Conservation (phyloP, 1,140 invertebrate species). For the Danaus plexippus region DNA sequence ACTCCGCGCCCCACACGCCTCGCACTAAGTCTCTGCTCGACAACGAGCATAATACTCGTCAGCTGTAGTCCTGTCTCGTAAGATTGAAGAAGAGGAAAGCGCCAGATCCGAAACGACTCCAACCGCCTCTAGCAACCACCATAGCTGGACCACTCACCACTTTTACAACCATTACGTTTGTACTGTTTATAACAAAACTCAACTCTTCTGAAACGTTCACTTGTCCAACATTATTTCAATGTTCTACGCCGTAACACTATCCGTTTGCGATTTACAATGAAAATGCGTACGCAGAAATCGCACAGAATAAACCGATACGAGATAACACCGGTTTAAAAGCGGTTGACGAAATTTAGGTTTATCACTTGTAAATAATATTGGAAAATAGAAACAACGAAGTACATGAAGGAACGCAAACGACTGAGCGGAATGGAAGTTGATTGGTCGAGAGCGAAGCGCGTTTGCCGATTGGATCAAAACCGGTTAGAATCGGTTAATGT, state of each 20-base stretch:
- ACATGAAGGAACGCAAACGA: constrained; percentile 40
- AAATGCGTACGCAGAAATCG: neutral
- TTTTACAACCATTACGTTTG: constrained; percentile 53
- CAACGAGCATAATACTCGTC: constrained; percentile 66
- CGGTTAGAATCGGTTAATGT: constrained; percentile 57
- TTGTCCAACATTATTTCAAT: constrained; percentile 63
- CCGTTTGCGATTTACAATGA: constrained; percentile 3
- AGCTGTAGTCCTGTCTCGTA: constrained; percentile 66
- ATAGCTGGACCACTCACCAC: constrained; percentile 50
- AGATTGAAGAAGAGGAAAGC: constrained; percentile 64
- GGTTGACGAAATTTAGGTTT: constrained; percentile 27
- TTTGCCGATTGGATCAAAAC: constrained; percentile 55
- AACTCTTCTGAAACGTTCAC: constrained; percentile 30
- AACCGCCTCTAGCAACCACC: constrained; percentile 44
- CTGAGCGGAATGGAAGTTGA: constrained; percentile 50
- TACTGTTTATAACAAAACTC: constrained; percentile 2
- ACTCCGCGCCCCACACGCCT: constrained; percentile 53
- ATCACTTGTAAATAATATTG: constrained; percentile 35
- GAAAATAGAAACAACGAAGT: constrained; percentile 33
- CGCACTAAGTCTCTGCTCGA: constrained; percentile 63
- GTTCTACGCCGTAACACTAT: constrained; percentile 3
- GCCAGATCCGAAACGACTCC: constrained; percentile 47
- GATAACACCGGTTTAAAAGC: constrained; percentile 37
- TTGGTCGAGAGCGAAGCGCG: constrained; percentile 55
- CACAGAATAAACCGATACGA: constrained; percentile 11